A percentile compares a stretch with the other conserved stretches of the same genome.
These are phyloP conservation scores for Florisuga fusca DNA, from an alignment of 2,797 vertebrate species.

Conservation along the genomic window DNA sequence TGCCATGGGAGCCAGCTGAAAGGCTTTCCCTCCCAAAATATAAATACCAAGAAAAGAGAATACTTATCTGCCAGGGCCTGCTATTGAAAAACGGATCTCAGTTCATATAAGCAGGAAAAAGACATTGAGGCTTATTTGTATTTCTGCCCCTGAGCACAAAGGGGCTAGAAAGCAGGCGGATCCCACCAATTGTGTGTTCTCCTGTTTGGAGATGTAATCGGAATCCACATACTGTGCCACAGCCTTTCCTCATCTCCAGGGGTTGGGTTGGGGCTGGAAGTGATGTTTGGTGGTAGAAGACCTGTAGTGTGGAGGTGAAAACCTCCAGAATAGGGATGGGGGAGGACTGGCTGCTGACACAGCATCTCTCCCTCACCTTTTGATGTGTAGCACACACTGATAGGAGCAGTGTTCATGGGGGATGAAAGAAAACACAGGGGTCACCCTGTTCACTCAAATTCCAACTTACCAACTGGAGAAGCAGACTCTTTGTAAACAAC, in stretches of 20 bases:
- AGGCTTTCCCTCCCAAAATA: constrained; percentile 1
- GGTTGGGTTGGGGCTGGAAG: constrained; percentile 1
- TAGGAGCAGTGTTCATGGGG: fast-evolving
- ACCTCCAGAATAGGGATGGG: not conserved
- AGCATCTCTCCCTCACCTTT: not conserved
- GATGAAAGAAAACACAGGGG: not conserved
- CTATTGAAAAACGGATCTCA: constrained; percentile 54
- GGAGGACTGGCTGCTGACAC: not conserved
- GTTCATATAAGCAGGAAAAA: constrained; percentile 66
- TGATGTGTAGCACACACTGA: fast-evolving
- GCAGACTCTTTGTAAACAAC: not conserved
- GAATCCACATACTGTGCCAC: not conserved
- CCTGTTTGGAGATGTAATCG: constrained; percentile 68
- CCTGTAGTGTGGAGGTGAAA: not conserved
- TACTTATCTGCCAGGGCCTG: constrained; percentile 45
- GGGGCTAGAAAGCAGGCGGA: constrained; percentile 58
- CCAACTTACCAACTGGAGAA: not conserved
- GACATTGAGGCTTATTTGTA: constrained; percentile 64
- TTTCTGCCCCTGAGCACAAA: constrained; percentile 67
- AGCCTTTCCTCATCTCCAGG: constrained; percentile 43
- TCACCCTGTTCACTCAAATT: not conserved
- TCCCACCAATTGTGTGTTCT: constrained; percentile 59
- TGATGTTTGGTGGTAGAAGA: not conserved
- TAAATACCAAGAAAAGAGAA: constrained; percentile 34
- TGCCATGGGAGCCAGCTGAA: not conserved